Evolutionary conservation across 2,797 vertebrate species (phyloP).

Genomic region (Tolypeutes matacus): DNA sequence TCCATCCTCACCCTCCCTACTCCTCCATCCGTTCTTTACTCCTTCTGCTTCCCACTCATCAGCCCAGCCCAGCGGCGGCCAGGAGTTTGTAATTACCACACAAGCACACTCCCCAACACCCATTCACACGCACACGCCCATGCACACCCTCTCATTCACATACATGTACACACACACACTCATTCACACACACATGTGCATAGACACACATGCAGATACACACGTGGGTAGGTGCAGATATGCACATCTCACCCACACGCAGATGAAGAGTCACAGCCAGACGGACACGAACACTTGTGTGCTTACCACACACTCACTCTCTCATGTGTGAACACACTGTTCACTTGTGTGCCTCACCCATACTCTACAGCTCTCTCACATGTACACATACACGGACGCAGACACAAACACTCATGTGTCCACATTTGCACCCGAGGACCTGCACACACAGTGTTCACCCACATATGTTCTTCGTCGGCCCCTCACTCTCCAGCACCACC

Average conservation of each 20-base stretch:
- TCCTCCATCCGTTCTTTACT: neutral
- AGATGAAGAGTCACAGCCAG: rapidly evolving
- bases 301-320: neutral
- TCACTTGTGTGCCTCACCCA: neutral
- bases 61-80: neutral
- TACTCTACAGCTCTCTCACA: rapidly evolving
- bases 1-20: rapidly evolving
- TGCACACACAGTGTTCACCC: neutral
- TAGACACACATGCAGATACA: neutral
- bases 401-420: rapidly evolving
- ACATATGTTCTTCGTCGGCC: rapidly evolving
- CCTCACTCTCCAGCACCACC: too few relatives aligned
- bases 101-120: neutral
- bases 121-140: neutral
- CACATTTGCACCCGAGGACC: neutral
- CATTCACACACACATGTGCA: too few relatives aligned
- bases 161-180: rapidly evolving
- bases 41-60: neutral
- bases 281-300: rapidly evolving
- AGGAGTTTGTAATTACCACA: neutral
- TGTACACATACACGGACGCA: neutral
- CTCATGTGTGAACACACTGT: rapidly evolving
- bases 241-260: neutral
- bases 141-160: neutral
- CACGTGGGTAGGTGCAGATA: rapidly evolving